Evolutionary conservation across 2,888 invertebrate genomes (phyloP), one percentile per base, ranked within the genome.

Genomic region (Rhimphoctona megacephalus): DNA sequence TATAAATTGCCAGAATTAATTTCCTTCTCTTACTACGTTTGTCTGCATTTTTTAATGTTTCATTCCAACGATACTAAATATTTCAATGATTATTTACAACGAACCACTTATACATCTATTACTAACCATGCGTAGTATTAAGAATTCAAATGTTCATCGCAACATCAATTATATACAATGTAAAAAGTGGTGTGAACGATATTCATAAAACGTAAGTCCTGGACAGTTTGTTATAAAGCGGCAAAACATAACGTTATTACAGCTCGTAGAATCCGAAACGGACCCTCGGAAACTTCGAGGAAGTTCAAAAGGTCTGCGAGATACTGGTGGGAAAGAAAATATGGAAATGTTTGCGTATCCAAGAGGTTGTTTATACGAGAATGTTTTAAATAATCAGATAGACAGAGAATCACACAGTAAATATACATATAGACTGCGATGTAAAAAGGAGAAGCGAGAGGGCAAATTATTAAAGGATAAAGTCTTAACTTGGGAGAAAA

Each of bases 271-370:
- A 66, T 72, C 64, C 66, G 66, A 77, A 57, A 80, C 79, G 72
- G 25, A 46, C 49, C 70, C 82, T 82, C 79, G 87, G 81, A 85
- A 87, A 80, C 70, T 88, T 88, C 90, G 83, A 46, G 77, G 87
- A 91, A 90, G 87, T 87, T 81, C 83, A 69, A 64, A 80, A 84
- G 49, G 43, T 61, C 30, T 52, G 22, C 30, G 22, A 19, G 73
- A 81, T 22, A 61, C 87, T 22, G 85, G 88, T 91, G 90, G 88
- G 91, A 90, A 90, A 90, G 89, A 89, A 90, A 91, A 90, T 91
- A 91, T 91, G 92, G 90, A 90, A 90, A 91, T 90, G 30, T 39
- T 78, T 85, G 85, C 78, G 82, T 84, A 87, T 88, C 89, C 89
- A 87, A 89, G 88, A 90, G 88, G 88, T 88, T 85, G 89, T 88